Evolutionary conservation across 2,797 vertebrate genomes (phyloP).

Genomic region (Gallinago stenura): DNA sequence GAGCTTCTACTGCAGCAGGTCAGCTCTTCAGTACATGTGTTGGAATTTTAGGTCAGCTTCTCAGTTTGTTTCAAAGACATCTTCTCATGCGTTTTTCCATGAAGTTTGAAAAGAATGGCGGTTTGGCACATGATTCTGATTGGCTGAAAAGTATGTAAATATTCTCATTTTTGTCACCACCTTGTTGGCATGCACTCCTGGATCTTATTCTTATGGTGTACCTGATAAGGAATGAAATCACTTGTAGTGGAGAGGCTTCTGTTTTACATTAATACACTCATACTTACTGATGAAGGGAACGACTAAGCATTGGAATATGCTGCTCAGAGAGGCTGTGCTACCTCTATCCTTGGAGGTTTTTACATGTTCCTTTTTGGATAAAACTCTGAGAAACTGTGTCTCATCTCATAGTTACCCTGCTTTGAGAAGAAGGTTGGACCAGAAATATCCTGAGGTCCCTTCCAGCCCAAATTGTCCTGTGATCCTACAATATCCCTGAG

Average conservation of each 20-base stretch:
- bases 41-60: neutral
- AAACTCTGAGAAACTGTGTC: neutral
- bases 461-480: neutral
- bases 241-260: neutral
- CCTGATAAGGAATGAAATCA: neutral
- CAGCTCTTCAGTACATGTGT: neutral
- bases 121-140: neutral
- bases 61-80: neutral
- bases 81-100: neutral
- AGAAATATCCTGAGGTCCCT: neutral
- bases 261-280: neutral
- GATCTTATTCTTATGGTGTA: neutral
- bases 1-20: neutral
- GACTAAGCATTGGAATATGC: neutral
- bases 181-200: neutral
- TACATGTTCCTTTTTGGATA: neutral
- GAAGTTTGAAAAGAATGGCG: neutral
- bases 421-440: neutral
- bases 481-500: rapidly evolving
- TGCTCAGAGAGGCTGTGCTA: neutral
- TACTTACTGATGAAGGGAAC: neutral
- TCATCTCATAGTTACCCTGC: neutral
- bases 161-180: neutral
- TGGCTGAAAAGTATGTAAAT: neutral
- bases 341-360: neutral